Percentiles rank a stretch among this genome's conserved stretches.
phyloP scores from a whole-genome alignment of 1,140 invertebrate species.

The Drosophila parvula region DNA sequence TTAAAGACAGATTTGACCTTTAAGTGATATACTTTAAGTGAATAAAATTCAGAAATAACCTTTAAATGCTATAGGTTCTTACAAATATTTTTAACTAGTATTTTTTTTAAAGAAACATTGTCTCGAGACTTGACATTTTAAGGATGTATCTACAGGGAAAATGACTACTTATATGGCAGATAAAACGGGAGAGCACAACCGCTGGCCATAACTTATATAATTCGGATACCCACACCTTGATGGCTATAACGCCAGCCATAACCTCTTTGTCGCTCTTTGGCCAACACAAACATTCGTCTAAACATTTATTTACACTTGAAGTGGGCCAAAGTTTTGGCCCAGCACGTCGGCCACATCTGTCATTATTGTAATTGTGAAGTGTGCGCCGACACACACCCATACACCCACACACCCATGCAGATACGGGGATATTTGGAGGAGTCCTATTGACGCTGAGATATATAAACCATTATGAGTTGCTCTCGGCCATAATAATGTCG shows the following conservation, averaged over 20 bases:
- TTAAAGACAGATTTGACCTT: too few species aligned
- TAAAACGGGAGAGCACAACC: neutral
- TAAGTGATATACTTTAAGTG: too few species aligned
- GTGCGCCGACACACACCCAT: conserved; percentile 27
- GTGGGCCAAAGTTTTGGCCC: conserved; percentile 34
- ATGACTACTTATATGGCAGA: neutral
- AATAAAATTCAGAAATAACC: too few species aligned
- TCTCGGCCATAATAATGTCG: conserved; percentile 53
- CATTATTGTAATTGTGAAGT: conserved; percentile 70
- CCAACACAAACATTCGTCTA: conserved; percentile 42
- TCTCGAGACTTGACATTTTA: neutral
- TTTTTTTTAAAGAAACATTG: neutral
- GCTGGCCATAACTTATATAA: conserved; percentile 6
- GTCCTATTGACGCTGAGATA: conserved; percentile 52
- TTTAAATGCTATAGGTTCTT: neutral
- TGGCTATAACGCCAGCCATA: conserved; percentile 1
- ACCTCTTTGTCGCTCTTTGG: conserved; percentile 23
- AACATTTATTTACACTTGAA: conserved; percentile 54
- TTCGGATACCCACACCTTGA: conserved; percentile 5
- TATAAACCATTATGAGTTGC: conserved; percentile 63
- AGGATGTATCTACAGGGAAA: neutral
- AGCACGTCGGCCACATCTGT: conserved; percentile 63
- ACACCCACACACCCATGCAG: conserved; percentile 18
- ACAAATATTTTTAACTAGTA: too few species aligned
- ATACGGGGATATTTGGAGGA: conserved; percentile 19